Evolutionary conservation across 2,888 invertebrate genomes (phyloP), one percentile per base, ranked within the genome.

Genomic region (Caenorhabditis macrosperma): DNA sequence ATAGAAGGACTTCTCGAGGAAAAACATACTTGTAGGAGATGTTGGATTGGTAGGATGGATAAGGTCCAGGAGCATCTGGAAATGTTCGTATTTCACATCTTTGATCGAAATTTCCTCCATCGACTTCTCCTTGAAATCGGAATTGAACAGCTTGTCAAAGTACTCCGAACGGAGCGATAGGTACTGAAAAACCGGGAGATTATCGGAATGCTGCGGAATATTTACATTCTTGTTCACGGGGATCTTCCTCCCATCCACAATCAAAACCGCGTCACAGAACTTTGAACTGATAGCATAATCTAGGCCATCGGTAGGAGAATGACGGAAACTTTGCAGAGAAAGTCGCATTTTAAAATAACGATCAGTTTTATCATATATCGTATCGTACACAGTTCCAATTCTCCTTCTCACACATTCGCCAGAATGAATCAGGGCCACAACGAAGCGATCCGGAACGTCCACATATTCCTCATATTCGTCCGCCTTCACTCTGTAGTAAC

Each of bases 51-150:
- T n/a, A 7, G 15, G 33, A n/a, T 60, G 60, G 10, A 63, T 1
- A 1, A 64, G 20, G 24, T 38, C 44, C 17, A 66, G 12, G 9
- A 66, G 6, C 46, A 22, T 35, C 4, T 35, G 38, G 15, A 64
- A 64, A 28, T 64, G 10, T 15, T 44, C 54, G 3, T 33, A 54
- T n/a, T 28, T 2, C 6, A 66, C 64, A 9, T 66, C 64, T 7
- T 66, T 17, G 17, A 66, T 66, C 20, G 26, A 12, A 15, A 66
- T 54, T 30, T 54, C 64, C 0, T 17, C 0, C 54, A 66, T 66
- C 15, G 64, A 41, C 54, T 66, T 66, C 30, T 66, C 64, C 15
- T 66, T 66, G 64, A 66, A 54, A 2, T 54, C 54, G 28, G 41
- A 41, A 15, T 66, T 54, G 54, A 66, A 66, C 2, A 64, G 24